These are phyloP conservation scores for Mycteria americana DNA, from an alignment of 2,797 vertebrate genomes.

Conservation along the genomic window DNA sequence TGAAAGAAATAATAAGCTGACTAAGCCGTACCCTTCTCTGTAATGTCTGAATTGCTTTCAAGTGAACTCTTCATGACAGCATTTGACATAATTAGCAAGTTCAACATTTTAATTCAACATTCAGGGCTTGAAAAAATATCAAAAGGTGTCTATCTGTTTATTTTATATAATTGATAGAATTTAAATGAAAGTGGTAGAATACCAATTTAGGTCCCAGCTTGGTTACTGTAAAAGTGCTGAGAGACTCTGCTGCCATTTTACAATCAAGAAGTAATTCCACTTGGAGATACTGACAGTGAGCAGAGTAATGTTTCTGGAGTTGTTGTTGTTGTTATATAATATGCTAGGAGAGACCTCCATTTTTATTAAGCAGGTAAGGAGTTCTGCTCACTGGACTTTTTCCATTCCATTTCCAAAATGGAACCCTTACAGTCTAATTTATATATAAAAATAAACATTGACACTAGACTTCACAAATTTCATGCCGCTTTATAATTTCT, in stretches of 20 bases:
- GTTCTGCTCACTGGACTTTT: not conserved
- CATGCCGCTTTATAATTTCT: not conserved
- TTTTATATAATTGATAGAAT: not conserved
- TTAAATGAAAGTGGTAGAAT: not conserved
- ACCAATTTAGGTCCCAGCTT: not conserved
- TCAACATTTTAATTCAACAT: not conserved
- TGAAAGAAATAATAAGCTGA: constrained; percentile 23
- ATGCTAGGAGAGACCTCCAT: not conserved
- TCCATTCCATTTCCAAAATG: not conserved
- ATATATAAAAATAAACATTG: not conserved
- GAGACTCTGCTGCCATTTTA: not conserved
- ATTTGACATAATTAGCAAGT: constrained; percentile 22
- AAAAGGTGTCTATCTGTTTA: not conserved
- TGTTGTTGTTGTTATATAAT: not conserved
- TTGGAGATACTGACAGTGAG: not conserved
- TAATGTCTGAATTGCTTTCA: constrained; percentile 11
- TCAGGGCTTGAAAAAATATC: not conserved
- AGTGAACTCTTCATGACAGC: constrained; percentile 1
- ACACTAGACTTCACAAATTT: not conserved
- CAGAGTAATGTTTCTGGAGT: not conserved
- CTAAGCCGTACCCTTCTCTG: not conserved
- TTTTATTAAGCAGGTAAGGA: not conserved
- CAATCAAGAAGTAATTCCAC: not conserved
- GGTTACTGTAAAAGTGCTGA: not conserved
- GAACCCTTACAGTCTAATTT: not conserved